Conservation (phyloP, 1,140 invertebrate species). For the Lamellibrachia luymesi region DNA sequence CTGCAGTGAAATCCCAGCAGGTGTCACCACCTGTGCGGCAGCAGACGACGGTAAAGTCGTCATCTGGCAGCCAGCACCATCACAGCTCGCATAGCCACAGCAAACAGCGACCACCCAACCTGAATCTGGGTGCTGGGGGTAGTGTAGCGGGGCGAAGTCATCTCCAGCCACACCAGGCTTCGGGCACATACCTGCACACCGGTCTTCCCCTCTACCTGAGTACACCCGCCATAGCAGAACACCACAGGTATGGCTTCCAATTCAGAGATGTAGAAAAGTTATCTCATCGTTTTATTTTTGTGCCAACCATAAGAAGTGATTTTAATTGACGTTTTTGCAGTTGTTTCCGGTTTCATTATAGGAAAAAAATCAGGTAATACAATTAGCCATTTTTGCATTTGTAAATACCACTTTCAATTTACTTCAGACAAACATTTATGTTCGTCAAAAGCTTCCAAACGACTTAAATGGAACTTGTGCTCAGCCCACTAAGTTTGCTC, state of each 20-base stretch:
- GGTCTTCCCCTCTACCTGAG: slow-evolving; percentile 33
- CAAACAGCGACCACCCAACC: slow-evolving; percentile 35
- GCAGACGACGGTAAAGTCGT: background rate
- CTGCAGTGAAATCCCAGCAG: slow-evolving; percentile 7
- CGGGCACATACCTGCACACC: background rate
- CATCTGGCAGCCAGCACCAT: slow-evolving; percentile 27
- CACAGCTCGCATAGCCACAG: slow-evolving; percentile 17
- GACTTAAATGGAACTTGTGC: background rate
- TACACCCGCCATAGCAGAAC: slow-evolving; percentile 33
- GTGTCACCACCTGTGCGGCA: background rate
- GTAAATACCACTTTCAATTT: background rate
- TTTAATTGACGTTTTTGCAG: too few species aligned
- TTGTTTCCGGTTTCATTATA: background rate
- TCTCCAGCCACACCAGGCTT: slow-evolving; percentile 46
- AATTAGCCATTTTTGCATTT: background rate
- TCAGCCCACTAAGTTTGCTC: too few species aligned
- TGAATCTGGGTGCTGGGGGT: slow-evolving; percentile 33
- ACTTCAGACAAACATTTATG: background rate
- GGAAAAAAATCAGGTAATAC: background rate
- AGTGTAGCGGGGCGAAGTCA: slow-evolving; percentile 39
- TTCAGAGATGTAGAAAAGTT: background rate
- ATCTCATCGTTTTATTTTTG: background rate
- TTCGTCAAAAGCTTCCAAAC: background rate
- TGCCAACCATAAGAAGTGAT: background rate
- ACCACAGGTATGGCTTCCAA: slow-evolving; percentile 34